These are phyloP conservation scores for Ptychadena robeensis DNA, from an alignment of 2,797 vertebrate genomes.

Conservation along the genomic window DNA sequence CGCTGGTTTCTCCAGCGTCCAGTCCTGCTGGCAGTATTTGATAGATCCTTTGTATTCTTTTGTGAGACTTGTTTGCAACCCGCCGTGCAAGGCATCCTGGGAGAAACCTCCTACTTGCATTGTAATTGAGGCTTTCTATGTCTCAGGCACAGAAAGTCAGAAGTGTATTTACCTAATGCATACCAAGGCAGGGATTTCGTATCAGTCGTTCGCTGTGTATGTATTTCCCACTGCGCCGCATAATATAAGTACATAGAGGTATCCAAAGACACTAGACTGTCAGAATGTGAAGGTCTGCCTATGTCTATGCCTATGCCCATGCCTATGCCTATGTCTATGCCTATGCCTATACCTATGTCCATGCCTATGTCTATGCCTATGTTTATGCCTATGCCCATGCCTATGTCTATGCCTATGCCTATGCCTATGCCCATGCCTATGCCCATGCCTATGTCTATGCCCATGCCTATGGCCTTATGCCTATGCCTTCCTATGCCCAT, in stretches of 20 bases:
- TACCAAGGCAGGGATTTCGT: not conserved
- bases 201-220: not conserved
- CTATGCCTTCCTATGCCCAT: too few relatives aligned
- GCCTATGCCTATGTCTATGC: too few relatives aligned
- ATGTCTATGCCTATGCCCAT: too few relatives aligned
- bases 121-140: not conserved
- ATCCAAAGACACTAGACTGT: not conserved
- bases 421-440: too few relatives aligned
- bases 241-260: not conserved
- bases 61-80: constrained; percentile 16
- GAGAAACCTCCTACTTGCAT: not conserved
- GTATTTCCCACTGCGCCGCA: not conserved
- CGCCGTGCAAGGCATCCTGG: not conserved
- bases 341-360: too few relatives aligned
- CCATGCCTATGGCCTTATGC: too few relatives aligned
- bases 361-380: too few relatives aligned
- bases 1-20: constrained; percentile 9
- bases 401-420: too few relatives aligned
- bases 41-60: constrained; percentile 28
- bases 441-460: too few relatives aligned
- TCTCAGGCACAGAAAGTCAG: not conserved
- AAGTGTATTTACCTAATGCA: not conserved
- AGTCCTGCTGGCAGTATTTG: constrained; percentile 25
- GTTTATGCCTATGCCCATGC: too few relatives aligned
- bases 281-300: not conserved